Percentiles rank a stretch among this genome's conserved stretches.
Conservation (phyloP, 53 echinoderm and acorn worm genomes). For the Crossaster papposus region DNA sequence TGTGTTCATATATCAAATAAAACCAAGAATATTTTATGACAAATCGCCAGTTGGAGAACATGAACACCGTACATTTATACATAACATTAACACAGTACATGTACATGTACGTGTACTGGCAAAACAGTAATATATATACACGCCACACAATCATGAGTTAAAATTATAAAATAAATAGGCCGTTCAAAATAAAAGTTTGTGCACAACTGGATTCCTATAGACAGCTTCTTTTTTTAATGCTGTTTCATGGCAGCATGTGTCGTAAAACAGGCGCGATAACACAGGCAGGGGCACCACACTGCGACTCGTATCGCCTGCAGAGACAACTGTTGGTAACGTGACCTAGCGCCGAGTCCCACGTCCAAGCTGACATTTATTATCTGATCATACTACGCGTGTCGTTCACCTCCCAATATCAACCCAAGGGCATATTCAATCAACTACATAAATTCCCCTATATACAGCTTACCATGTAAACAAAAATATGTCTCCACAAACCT, state of each 20-base stretch:
- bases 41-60: too few relatives aligned
- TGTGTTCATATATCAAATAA: too few relatives aligned
- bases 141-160: too few relatives aligned
- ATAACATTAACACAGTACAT: too few relatives aligned
- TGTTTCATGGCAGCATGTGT: conserved; percentile 34
- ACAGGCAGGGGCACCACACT: conserved; percentile 28
- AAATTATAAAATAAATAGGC: too few relatives aligned
- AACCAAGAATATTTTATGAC: too few relatives aligned
- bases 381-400: conserved; percentile 19
- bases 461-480: background rate
- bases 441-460: background rate
- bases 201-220: too few relatives aligned
- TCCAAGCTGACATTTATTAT: conserved; percentile 10
- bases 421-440: background rate
- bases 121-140: too few relatives aligned
- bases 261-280: conserved; percentile 43
- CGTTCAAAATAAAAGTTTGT: too few relatives aligned
- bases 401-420: conserved; percentile 41
- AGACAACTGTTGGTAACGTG: conserved; percentile 57
- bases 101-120: too few relatives aligned
- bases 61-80: too few relatives aligned
- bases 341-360: conserved; percentile 46
- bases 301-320: conserved; percentile 46
- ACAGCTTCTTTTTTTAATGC: too few relatives aligned
- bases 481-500: background rate